phyloP scores from a whole-genome alignment of 2,888 invertebrate genomes.

The Lasioglossum leucozonium region DNA sequence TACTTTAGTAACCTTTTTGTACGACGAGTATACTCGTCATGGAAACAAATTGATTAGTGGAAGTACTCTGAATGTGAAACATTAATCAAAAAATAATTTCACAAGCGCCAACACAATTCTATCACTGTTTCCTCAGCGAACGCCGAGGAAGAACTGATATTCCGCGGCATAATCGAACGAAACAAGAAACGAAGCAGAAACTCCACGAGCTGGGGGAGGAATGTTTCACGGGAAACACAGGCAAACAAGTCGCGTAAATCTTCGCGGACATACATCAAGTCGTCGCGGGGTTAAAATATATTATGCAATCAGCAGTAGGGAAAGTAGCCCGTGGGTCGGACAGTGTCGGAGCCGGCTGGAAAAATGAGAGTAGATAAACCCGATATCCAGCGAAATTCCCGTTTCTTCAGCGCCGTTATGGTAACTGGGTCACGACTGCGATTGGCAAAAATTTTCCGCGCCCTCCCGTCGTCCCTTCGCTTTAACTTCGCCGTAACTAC shows the following conservation, averaged over 20 bases:
- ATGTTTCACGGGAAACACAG: conserved; percentile 15
- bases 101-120: not conserved
- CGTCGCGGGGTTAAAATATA: conserved; percentile 39
- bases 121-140: not conserved
- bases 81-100: not conserved
- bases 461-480: not conserved
- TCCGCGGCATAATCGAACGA: not conserved
- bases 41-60: not conserved
- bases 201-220: not conserved
- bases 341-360: conserved; percentile 32
- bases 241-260: conserved; percentile 50
- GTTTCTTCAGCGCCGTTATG: conserved; percentile 36
- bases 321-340: conserved; percentile 33
- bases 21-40: not conserved
- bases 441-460: conserved; percentile 34
- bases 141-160: too few species aligned
- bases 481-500: conserved; percentile 16
- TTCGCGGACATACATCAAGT: conserved; percentile 33
- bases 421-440: conserved; percentile 49
- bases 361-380: conserved; percentile 50
- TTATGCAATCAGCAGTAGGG: conserved; percentile 56
- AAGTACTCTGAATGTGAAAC: not conserved
- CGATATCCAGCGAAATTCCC: conserved; percentile 32
- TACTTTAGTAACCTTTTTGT: not conserved
- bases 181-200: not conserved